Evolutionary conservation across 1,140 invertebrate genomes (phyloP), one percentile per base, ranked within the genome.

Genomic region (Lepidotrigona ventralis): DNA sequence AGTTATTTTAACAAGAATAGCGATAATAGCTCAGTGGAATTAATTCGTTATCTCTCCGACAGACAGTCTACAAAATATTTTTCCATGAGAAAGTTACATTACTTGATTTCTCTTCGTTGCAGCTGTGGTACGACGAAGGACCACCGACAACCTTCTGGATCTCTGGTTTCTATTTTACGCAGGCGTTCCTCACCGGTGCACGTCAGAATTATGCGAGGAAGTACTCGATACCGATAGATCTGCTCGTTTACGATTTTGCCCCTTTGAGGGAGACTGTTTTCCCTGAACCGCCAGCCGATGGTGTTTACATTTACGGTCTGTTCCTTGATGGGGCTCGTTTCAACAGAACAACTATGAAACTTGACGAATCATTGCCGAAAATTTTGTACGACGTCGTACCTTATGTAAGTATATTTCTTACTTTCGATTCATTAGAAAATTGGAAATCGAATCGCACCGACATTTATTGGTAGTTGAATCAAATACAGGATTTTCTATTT

Each of bases 91-190:
- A 12, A 63, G 4, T 12, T 26, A 5, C 14, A 23, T 69, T 69
- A 12, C 39, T 69, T 19, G 12, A 46, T 46, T 33, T 33, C 12
- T 23, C 12, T n/a, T 0, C 12, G 0, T 9, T 88, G 46, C 90
- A 98, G 96, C 95, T 96, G 81, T 99, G 98, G 98, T 98, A 96
- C 90, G 95, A 97, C 54, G 91, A 97, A 77, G 98, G 98, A 0
- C 96, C 97, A 21, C 98, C 98, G 1, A 85, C 94, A 4, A 96
- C 97, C 15, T 99, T 98, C 93, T 99, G 98, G 98, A 94, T 99
- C 58, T 98, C 98, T 3, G 98, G 98, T 1, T 99, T 99, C 92
- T 99, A 97, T 93, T 99, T 99, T 93, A 98, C 98, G 0, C 98
- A 99, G 94, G 98, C 98, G 9, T 99, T 99, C 93, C 95, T 99